Evolutionary conservation across 2,113 vertebrate species (phyloP).

Genomic region (Ibidorhyncha struthersii): DNA sequence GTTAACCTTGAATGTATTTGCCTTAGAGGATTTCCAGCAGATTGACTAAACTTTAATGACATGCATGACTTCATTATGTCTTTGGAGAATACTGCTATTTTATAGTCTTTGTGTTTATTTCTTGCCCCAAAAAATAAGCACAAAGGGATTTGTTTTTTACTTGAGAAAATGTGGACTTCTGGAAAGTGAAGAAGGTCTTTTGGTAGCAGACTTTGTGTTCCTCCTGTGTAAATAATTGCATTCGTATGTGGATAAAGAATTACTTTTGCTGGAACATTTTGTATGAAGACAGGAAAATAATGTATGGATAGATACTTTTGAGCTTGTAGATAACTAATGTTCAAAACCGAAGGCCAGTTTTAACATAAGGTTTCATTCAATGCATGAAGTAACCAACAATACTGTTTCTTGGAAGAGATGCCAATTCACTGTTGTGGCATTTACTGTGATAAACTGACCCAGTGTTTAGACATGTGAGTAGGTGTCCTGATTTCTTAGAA

Average conservation of each 20-base stretch:
- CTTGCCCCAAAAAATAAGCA: background rate
- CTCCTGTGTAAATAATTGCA: background rate
- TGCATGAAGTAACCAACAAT: background rate
- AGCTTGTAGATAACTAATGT: background rate
- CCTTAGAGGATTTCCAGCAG: background rate
- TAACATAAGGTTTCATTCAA: background rate
- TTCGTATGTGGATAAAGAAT: background rate
- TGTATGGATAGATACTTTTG: background rate
- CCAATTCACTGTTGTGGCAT: background rate
- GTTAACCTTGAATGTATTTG: background rate
- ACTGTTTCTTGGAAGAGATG: background rate
- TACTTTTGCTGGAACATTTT: background rate
- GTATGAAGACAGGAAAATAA: background rate
- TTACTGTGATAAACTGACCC: background rate
- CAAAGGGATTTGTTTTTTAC: background rate
- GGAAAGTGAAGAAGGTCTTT: background rate
- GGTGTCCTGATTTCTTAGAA: slow-evolving; percentile 19
- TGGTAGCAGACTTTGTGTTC: background rate
- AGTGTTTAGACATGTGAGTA: background rate
- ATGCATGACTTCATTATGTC: background rate
- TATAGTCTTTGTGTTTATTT: background rate
- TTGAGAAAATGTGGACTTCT: background rate
- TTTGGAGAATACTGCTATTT: background rate
- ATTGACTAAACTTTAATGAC: background rate
- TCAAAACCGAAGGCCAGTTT: background rate